Conservation (phyloP, 1,140 invertebrate species). For the Manduca sexta region DNA sequence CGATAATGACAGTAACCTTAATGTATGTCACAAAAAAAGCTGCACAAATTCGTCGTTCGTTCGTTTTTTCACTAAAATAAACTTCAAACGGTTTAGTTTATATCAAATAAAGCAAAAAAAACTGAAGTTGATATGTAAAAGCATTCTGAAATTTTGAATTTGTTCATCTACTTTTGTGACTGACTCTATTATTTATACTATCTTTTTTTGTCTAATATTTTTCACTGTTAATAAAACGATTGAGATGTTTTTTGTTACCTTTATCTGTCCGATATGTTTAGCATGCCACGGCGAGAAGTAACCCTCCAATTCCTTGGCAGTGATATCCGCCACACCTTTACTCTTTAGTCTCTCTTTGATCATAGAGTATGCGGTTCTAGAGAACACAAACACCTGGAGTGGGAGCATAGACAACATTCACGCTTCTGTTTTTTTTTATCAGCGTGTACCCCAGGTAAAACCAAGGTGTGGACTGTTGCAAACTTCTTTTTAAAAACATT, state of each 20-base stretch:
- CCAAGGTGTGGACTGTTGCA: slow-evolving; percentile 24
- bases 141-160: too few relatives aligned
- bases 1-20: too few relatives aligned
- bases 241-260: too few relatives aligned
- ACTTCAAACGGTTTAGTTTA: too few relatives aligned
- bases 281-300: slow-evolving; percentile 90
- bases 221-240: neutral
- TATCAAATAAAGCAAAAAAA: too few relatives aligned
- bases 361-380: slow-evolving; percentile 82
- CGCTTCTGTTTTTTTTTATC: slow-evolving; percentile 25
- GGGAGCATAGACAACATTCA: slow-evolving; percentile 65
- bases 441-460: slow-evolving; percentile 42
- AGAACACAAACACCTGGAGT: slow-evolving; percentile 89
- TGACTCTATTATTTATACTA: too few relatives aligned
- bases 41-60: too few relatives aligned
- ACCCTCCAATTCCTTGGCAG: slow-evolving; percentile 80
- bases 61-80: too few relatives aligned
- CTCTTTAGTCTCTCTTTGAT: slow-evolving; percentile 88
- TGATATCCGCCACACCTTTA: slow-evolving; percentile 80
- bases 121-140: too few relatives aligned
- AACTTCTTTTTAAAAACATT: slow-evolving; percentile 37
- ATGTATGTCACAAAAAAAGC: too few relatives aligned
- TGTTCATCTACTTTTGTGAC: too few relatives aligned
- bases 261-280: slow-evolving; percentile 86
- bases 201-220: too few relatives aligned